Evolutionary conservation across 1,140 invertebrate genomes (phyloP).

Genomic region (Lysiphlebus fabarum): DNA sequence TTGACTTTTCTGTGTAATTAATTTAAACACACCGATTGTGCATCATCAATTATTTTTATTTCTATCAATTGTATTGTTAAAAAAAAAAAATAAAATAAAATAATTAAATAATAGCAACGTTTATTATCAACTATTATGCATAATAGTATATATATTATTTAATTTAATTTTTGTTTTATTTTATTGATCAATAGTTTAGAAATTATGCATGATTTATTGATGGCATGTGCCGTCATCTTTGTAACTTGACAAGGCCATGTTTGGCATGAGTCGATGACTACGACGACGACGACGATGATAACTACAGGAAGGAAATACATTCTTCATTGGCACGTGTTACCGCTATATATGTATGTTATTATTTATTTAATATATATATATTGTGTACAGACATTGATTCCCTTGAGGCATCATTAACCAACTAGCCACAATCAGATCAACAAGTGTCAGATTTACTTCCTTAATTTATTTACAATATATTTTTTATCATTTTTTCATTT

Average conservation of each 20-base stretch:
- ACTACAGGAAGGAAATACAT: slow-evolving; percentile 49
- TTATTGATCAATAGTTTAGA: background rate
- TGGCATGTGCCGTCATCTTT: slow-evolving; percentile 17
- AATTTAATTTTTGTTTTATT: too few species aligned
- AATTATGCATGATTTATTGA: slow-evolving; percentile 11
- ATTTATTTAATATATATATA: too few species aligned
- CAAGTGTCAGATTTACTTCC: background rate
- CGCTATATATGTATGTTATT: slow-evolving; percentile 2
- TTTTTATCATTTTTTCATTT: too few species aligned
- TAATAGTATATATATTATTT: too few species aligned
- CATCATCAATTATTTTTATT: too few species aligned
- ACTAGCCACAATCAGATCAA: background rate
- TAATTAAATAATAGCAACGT: too few species aligned
- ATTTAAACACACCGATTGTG: too few species aligned
- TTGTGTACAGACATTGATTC: too few species aligned
- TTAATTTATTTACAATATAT: background rate
- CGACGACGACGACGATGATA: slow-evolving; percentile 6
- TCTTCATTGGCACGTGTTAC: slow-evolving; percentile 30
- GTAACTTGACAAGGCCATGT: slow-evolving; percentile 35
- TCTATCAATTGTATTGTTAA: too few species aligned
- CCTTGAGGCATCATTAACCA: too few species aligned
- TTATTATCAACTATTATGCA: too few species aligned
- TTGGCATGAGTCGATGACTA: slow-evolving; percentile 22
- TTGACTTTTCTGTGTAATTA: background rate
- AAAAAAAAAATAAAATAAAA: too few species aligned